These are phyloP conservation scores for Prunella fulvescens DNA, from an alignment of 2,113 vertebrate species.

Conservation along the genomic window DNA sequence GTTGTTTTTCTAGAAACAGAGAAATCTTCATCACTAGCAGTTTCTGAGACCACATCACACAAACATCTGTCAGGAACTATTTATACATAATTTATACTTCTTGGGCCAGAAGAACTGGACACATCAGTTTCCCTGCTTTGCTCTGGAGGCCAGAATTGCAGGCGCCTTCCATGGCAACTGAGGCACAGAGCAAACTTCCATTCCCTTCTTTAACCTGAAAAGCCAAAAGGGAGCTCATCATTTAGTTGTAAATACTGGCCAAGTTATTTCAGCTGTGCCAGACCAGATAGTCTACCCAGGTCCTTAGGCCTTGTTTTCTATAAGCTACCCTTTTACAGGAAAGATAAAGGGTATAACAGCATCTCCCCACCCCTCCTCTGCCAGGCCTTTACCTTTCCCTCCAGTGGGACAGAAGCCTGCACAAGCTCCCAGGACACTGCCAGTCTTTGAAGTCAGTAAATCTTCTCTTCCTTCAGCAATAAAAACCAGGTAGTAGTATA, in stretches of 20 bases:
- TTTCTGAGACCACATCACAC: background rate
- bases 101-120: background rate
- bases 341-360: background rate
- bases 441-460: background rate
- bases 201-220: background rate
- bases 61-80: background rate
- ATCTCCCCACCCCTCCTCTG: background rate
- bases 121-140: background rate
- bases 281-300: background rate
- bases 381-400: background rate
- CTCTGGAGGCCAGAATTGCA: background rate
- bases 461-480: background rate
- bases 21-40: background rate
- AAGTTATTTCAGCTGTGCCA: background rate
- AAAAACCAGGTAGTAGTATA: background rate
- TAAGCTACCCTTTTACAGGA: background rate
- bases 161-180: accelerated
- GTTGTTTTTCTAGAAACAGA: background rate
- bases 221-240: background rate
- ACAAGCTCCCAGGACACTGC: background rate
- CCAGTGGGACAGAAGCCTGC: background rate
- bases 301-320: background rate
- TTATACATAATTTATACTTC: background rate
- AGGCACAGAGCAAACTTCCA: background rate
- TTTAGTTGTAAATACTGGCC: background rate